Evolutionary conservation across 2,888 invertebrate genomes (phyloP).

Genomic region (Agrilus biguttatus): DNA sequence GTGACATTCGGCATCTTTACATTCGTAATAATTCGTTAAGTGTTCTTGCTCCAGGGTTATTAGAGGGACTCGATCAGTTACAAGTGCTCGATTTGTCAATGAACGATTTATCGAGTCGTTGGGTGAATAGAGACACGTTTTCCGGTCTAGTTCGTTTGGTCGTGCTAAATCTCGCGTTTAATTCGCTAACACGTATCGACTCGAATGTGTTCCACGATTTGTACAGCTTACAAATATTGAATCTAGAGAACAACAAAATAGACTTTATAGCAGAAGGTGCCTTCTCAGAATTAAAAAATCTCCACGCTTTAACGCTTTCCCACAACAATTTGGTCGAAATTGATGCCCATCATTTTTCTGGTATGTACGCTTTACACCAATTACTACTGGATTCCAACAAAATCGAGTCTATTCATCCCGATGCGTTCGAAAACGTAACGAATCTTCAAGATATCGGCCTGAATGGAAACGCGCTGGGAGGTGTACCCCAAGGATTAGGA

Average conservation of each 20-base stretch:
- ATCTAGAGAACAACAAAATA: conserved; percentile 57
- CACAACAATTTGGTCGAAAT: conserved; percentile 56
- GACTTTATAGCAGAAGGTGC: conserved; percentile 57
- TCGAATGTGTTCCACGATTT: conserved; percentile 58
- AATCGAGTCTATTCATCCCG: conserved; percentile 51
- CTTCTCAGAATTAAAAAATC: conserved; percentile 59
- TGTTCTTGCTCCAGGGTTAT: conserved; percentile 57
- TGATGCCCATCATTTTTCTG: conserved; percentile 55
- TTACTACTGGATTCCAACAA: conserved; percentile 61
- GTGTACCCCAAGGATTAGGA: conserved; percentile 55
- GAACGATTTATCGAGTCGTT: conserved; percentile 62
- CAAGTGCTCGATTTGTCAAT: conserved; percentile 58
- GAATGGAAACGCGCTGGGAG: conserved; percentile 56
- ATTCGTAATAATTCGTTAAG: conserved; percentile 64
- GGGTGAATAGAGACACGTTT: conserved; percentile 67
- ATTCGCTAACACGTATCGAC: conserved; percentile 57
- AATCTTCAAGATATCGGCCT: conserved; percentile 64
- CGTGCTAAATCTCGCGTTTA: conserved; percentile 59
- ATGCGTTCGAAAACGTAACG: conserved; percentile 63
- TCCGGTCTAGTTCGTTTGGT: conserved; percentile 57
- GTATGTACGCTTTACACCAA: conserved; percentile 58
- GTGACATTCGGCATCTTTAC: conserved; percentile 55
- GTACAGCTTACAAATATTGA: conserved; percentile 58
- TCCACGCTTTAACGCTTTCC: conserved; percentile 60
- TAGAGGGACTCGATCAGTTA: conserved; percentile 59